Evolutionary conservation across 2,888 invertebrate species (phyloP).

Genomic region (Terebella lapidaria): DNA sequence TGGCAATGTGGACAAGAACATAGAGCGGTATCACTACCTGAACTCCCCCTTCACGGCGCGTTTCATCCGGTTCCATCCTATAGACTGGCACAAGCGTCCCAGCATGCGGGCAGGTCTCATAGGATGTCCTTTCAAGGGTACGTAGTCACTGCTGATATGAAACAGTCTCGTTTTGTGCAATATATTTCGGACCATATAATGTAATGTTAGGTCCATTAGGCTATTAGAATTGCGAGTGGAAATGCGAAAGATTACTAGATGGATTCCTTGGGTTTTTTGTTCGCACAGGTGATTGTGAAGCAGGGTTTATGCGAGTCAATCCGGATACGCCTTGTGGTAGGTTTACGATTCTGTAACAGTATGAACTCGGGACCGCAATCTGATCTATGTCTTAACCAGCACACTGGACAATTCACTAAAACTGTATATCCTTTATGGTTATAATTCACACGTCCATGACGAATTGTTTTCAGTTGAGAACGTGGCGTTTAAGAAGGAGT

Average conservation of each 20-base stretch:
- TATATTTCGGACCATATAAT: background rate
- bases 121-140: slow-evolving; percentile 55
- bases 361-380: no score
- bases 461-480: slow-evolving; percentile 54
- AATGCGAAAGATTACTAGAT: no score
- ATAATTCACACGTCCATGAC: no score
- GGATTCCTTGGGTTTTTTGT: no score
- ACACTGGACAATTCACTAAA: no score
- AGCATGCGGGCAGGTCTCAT: slow-evolving; percentile 56
- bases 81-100: slow-evolving; percentile 56
- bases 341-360: no score
- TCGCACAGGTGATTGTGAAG: slow-evolving; percentile 54
- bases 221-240: background rate
- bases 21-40: slow-evolving; percentile 56
- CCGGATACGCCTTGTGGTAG: slow-evolving; percentile 57
- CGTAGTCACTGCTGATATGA: no score
- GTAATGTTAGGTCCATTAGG: background rate
- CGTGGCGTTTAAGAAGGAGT: slow-evolving; percentile 56
- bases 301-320: slow-evolving; percentile 56
- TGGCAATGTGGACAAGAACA: slow-evolving; percentile 57
- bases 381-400: no score
- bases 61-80: slow-evolving; percentile 56
- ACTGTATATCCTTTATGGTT: no score
- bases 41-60: slow-evolving; percentile 57
- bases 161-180: background rate